Percentiles rank a stretch among this genome's conserved stretches.
These are phyloP conservation scores for Platycnemis pennipes DNA, from an alignment of 2,888 invertebrate species.

Conservation along the genomic window DNA sequence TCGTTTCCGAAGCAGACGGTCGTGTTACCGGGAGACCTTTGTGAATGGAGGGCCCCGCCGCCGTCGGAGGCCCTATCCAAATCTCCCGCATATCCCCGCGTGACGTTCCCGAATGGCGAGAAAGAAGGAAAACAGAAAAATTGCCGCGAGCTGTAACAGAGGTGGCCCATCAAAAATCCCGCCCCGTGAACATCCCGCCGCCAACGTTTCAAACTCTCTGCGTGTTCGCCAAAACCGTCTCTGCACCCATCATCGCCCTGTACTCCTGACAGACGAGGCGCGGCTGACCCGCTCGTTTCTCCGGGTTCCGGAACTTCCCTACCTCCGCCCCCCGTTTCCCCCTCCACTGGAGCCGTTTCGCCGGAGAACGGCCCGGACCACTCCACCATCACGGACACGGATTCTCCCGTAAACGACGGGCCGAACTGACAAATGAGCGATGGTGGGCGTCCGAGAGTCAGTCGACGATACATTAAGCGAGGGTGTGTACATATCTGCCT, in stretches of 20 bases:
- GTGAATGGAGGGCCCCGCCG: neutral
- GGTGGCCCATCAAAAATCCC: neutral
- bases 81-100: neutral
- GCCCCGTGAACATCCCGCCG: neutral
- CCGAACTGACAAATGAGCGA: neutral
- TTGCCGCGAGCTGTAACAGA: neutral
- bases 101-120: neutral
- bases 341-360: neutral
- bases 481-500: neutral
- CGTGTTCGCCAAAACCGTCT: too few species aligned
- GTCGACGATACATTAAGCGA: neutral
- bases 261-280: neutral
- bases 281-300: neutral
- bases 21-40: conserved; percentile 48
- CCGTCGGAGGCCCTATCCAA: neutral
- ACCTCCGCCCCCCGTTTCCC: neutral
- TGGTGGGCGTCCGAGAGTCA: neutral
- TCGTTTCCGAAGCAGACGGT: conserved; percentile 45
- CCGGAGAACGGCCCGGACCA: neutral
- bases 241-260: neutral
- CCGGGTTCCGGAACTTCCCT: neutral
- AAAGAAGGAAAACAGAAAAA: neutral
- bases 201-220: neutral
- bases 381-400: neutral
- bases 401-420: neutral